These are phyloP conservation scores for Drosophila basisetae DNA, from an alignment of 2,888 invertebrate genomes.

Conservation along the genomic window DNA sequence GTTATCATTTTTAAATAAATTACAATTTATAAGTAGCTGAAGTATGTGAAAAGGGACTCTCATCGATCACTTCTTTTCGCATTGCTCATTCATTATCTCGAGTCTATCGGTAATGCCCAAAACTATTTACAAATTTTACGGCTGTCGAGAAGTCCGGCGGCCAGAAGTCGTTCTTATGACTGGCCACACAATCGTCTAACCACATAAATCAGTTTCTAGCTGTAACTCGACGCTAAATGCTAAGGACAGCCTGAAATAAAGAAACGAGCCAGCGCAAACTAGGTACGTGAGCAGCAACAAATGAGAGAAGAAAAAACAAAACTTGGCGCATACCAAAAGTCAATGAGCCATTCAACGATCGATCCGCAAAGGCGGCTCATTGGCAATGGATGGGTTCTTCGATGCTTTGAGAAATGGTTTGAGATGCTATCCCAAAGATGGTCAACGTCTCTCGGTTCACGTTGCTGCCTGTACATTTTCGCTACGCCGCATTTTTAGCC, in stretches of 20 bases:
- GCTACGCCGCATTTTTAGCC: conserved; percentile 82
- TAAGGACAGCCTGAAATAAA: conserved; percentile 33
- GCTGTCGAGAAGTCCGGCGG: conserved; percentile 37
- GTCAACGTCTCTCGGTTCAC: conserved; percentile 53
- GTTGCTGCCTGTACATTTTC: conserved; percentile 53
- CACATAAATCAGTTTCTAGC: conserved; percentile 78
- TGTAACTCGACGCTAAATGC: conserved; percentile 67
- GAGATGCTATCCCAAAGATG: conserved; percentile 61
- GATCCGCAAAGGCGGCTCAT: conserved; percentile 52
- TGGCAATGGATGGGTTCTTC: conserved; percentile 11
- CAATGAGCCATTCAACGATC: conserved; percentile 79
- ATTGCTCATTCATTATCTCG: conserved; percentile 57
- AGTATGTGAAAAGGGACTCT: not conserved
- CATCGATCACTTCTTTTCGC: conserved; percentile 9
- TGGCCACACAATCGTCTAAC: conserved; percentile 51
- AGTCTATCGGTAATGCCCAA: conserved; percentile 62
- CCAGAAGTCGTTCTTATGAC: conserved; percentile 51
- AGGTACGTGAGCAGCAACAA: conserved; percentile 50
- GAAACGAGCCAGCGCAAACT: conserved; percentile 38
- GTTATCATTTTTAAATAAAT: not conserved
- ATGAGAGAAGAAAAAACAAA: conserved; percentile 18
- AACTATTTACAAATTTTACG: conserved; percentile 72
- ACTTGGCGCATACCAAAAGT: conserved; percentile 79
- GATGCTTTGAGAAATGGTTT: conserved; percentile 4
- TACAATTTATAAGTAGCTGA: not conserved